Conservation (phyloP, 2,888 invertebrate genomes). For the Andrena fulva region DNA sequence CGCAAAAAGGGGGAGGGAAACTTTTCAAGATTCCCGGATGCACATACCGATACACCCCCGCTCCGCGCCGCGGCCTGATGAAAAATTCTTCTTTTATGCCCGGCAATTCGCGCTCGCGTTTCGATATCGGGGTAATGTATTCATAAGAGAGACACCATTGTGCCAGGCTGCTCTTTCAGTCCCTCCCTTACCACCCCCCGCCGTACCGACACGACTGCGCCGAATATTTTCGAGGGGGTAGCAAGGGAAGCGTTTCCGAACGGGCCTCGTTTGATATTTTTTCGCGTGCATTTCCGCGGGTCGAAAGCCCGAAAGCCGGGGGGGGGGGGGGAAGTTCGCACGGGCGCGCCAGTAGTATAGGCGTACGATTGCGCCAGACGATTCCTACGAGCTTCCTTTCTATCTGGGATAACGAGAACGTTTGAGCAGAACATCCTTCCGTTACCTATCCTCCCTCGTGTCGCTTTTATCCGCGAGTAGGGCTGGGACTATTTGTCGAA, state of each 20-base stretch:
- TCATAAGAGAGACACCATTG: conserved; percentile 46
- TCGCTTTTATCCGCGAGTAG: conserved; percentile 42
- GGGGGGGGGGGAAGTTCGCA: neutral
- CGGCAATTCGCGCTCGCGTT: conserved; percentile 56
- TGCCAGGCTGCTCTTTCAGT: conserved; percentile 24
- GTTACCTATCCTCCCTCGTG: conserved; percentile 10
- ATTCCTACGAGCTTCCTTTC: conserved; percentile 2
- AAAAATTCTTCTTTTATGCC: conserved; percentile 66
- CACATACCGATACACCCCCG: conserved; percentile 21
- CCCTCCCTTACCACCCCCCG: neutral
- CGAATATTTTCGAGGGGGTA: conserved; percentile 31
- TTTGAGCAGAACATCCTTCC: conserved; percentile 20
- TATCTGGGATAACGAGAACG: conserved; percentile 17
- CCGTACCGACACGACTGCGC: neutral
- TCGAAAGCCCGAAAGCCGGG: too few relatives aligned
- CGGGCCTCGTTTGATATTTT: conserved; percentile 38
- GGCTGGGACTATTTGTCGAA: too few relatives aligned
- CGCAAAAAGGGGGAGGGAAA: conserved; percentile 27
- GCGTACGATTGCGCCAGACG: conserved; percentile 11
- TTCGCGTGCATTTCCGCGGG: neutral
- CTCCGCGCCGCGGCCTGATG: conserved; percentile 34
- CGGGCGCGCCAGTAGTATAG: neutral
- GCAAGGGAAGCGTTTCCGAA: conserved; percentile 19
- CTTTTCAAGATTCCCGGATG: conserved; percentile 63
- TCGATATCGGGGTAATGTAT: conserved; percentile 59